Percentiles rank a stretch among this genome's conserved stretches.
phyloP scores from a whole-genome alignment of 2,113 vertebrate species.

The Sylvietta virens region DNA sequence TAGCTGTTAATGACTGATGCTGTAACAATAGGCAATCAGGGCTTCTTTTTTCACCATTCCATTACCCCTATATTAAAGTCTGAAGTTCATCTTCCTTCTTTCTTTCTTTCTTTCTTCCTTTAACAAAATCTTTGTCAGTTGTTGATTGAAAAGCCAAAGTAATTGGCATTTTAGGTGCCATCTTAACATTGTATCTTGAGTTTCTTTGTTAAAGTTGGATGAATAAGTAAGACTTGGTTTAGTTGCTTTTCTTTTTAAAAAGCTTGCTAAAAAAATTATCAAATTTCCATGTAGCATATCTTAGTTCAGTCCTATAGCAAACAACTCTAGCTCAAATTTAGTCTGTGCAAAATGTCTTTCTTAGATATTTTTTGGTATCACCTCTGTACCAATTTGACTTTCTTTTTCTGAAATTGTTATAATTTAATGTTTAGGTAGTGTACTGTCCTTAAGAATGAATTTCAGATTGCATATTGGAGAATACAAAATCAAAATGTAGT shows the following conservation, averaged over 20 bases:
- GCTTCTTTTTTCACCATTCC: neutral
- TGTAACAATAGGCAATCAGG: constrained; percentile 7
- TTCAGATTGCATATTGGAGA: neutral
- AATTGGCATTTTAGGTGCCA: neutral
- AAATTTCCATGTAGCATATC: neutral
- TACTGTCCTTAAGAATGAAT: neutral
- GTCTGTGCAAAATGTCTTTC: neutral
- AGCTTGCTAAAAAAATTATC: neutral
- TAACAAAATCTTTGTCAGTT: neutral
- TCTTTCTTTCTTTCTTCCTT: neutral
- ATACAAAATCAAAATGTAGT: neutral
- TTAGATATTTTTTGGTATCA: neutral
- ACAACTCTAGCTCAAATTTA: neutral
- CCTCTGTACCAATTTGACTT: neutral
- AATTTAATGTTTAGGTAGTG: neutral
- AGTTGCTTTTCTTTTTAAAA: neutral
- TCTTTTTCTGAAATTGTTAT: neutral
- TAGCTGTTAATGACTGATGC: neutral
- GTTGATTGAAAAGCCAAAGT: neutral
- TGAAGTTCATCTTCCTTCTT: neutral
- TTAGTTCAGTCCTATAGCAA: neutral
- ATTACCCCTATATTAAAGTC: neutral
- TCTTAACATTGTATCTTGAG: neutral
- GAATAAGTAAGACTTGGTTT: neutral
- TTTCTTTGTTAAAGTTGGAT: neutral